Evolutionary conservation across 2,888 invertebrate genomes (phyloP).

Genomic region (Plagiodera versicolora): DNA sequence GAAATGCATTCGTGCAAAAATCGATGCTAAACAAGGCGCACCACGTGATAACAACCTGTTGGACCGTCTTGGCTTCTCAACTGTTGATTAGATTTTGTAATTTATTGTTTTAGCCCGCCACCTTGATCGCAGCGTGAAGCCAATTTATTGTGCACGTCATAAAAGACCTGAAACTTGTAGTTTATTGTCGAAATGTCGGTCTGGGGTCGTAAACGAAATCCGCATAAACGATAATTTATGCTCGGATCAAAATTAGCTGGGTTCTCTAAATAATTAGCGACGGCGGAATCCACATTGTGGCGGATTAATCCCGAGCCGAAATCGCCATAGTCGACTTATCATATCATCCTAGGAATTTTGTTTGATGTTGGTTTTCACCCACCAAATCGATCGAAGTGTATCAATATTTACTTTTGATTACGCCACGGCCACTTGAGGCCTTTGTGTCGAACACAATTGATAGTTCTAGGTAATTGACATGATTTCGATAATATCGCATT

Average conservation of each 20-base stretch:
- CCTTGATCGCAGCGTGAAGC: not conserved
- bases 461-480: not conserved
- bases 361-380: too few relatives aligned
- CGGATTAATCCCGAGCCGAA: not conserved
- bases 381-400: not conserved
- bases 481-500: not conserved
- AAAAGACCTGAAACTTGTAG: constrained; percentile 1
- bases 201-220: constrained; percentile 2
- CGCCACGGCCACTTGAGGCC: not conserved
- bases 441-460: not conserved
- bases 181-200: constrained; percentile 1
- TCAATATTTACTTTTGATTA: not conserved
- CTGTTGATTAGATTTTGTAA: not conserved
- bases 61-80: not conserved
- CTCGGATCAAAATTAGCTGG: not conserved
- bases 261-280: not conserved
- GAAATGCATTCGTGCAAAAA: not conserved
- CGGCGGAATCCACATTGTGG: not conserved
- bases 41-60: not conserved
- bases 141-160: constrained; percentile 10
- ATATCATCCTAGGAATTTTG: too few relatives aligned
- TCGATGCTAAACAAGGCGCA: not conserved
- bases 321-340: not conserved
- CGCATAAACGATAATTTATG: not conserved
- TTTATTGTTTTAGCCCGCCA: not conserved